Base-by-base conservation (phyloP, 2,797 vertebrate species). In the Sebastes steindachneri region DNA sequence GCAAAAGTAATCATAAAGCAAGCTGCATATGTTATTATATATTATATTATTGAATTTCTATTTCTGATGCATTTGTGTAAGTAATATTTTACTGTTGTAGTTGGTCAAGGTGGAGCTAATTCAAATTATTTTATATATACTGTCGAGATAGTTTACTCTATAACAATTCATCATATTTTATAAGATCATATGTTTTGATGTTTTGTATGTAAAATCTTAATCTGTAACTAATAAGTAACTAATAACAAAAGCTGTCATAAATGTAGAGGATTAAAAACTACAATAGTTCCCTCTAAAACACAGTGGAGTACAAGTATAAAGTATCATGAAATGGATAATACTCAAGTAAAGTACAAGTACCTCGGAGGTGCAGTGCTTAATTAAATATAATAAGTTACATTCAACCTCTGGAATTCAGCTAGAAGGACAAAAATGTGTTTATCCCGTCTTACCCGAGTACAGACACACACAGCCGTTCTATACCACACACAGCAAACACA, bases 401-500 rank as follows among this genome's bases (percentile, higher is more conserved):
- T 33, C 1, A 37, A 54, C 37, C 1, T 23, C 48, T 41, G 10
- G 1, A 71, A 73, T 59, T n/a, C 15, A 71, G 5, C 57, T 15
- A 31, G 25, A 58, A 53, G 28, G 10, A 35, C 7, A 66, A 15
- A 73, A 64, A 48, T 31, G 9, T 23, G 7, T 63, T 12, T 23
- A 54, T 31, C 1, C 11, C 19, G 9, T 23, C 26, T 63, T 25
- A 68, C 4, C 17, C 23, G 1, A 11, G 21, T 9, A 4, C 48
- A 64, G 51, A 70, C 25, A 33, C 37, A 69, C 29, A 69, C 29
- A 69, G 33, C 12, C 37, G 28, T 25, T 59, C 63, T 79, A 29
- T 14, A 45, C 26, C 25, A 25, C 75, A 59, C 79, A 45, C 21
- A 66, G 66, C 41, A 63, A 48, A 21, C 19, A 73, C 10, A 86